A percentile compares a stretch with the other conserved stretches of the same genome.
These are phyloP conservation scores for Anneissia japonica DNA, from an alignment of 35 echinoderm and acorn worm species.

Conservation along the genomic window DNA sequence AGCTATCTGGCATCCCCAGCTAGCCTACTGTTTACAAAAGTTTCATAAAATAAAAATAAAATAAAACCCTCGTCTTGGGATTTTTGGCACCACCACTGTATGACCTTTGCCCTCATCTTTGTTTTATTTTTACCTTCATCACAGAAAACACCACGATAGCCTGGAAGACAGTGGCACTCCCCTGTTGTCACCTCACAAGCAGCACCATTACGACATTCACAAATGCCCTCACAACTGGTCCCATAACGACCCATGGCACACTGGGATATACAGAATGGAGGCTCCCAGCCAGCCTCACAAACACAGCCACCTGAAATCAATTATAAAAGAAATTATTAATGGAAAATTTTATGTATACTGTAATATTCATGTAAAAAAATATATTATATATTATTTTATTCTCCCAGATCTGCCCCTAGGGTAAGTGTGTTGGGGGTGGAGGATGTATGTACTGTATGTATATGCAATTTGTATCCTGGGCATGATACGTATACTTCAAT, in stretches of 20 bases:
- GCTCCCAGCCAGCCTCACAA: conserved; percentile 56
- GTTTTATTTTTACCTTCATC: conserved; percentile 40
- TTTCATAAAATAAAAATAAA: neutral
- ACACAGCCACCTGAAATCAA: conserved; percentile 65
- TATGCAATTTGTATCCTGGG: neutral
- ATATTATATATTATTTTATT: too few species aligned
- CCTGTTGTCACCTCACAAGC: conserved; percentile 63
- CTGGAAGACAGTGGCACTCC: conserved; percentile 66
- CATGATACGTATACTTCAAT: too few species aligned
- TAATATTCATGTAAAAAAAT: too few species aligned
- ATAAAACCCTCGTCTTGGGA: neutral
- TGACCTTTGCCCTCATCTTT: neutral
- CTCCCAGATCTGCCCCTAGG: neutral
- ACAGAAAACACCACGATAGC: conserved; percentile 67
- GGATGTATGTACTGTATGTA: neutral
- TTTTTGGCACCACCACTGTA: neutral
- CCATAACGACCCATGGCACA: conserved; percentile 63
- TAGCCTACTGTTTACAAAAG: neutral
- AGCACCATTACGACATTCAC: conserved; percentile 68
- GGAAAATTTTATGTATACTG: too few species aligned
- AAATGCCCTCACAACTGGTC: conserved; percentile 44
- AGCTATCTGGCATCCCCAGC: neutral
- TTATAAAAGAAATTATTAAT: too few species aligned
- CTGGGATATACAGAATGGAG: conserved; percentile 46
- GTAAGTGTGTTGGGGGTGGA: neutral